These are phyloP conservation scores for Drosophila dives DNA, from an alignment of 2,888 invertebrate species.

Conservation along the genomic window DNA sequence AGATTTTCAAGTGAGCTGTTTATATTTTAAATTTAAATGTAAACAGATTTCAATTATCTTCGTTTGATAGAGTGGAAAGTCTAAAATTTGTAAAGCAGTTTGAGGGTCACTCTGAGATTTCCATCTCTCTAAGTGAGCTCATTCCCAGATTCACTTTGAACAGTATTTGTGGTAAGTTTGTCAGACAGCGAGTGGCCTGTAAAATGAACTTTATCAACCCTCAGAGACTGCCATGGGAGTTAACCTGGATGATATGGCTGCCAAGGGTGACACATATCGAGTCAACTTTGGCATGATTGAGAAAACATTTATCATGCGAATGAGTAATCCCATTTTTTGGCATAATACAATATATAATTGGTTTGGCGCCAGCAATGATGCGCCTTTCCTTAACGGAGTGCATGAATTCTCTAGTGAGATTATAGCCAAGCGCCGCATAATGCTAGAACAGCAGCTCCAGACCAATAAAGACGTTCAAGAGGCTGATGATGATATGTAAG, in stretches of 20 bases:
- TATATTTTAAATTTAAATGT: neutral
- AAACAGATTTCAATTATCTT: too few relatives aligned
- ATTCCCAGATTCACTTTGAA: conserved; percentile 81
- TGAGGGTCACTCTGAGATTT: conserved; percentile 31
- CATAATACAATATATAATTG: conserved; percentile 47
- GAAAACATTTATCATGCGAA: conserved; percentile 62
- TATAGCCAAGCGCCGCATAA: conserved; percentile 71
- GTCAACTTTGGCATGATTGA: conserved; percentile 71
- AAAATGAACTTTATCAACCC: neutral
- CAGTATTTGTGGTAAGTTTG: conserved; percentile 72
- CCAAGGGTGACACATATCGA: conserved; percentile 75
- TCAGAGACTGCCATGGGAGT: conserved; percentile 81
- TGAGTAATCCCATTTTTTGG: conserved; percentile 69
- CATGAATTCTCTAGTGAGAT: conserved; percentile 80
- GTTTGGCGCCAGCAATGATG: conserved; percentile 54
- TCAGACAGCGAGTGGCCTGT: neutral
- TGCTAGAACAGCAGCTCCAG: conserved; percentile 51
- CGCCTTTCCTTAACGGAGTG: conserved; percentile 54
- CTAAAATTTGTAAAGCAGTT: conserved; percentile 70
- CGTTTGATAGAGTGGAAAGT: conserved; percentile 70
- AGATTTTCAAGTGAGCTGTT: conserved; percentile 76
- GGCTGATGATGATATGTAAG: conserved; percentile 54
- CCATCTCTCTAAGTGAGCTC: conserved; percentile 66
- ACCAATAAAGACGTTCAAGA: neutral
- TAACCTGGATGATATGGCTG: conserved; percentile 73